Percentiles rank a stretch among this genome's conserved stretches.
Evolutionary conservation across 2,888 invertebrate species (phyloP).

Genomic region (Drosophila ustulata): DNA sequence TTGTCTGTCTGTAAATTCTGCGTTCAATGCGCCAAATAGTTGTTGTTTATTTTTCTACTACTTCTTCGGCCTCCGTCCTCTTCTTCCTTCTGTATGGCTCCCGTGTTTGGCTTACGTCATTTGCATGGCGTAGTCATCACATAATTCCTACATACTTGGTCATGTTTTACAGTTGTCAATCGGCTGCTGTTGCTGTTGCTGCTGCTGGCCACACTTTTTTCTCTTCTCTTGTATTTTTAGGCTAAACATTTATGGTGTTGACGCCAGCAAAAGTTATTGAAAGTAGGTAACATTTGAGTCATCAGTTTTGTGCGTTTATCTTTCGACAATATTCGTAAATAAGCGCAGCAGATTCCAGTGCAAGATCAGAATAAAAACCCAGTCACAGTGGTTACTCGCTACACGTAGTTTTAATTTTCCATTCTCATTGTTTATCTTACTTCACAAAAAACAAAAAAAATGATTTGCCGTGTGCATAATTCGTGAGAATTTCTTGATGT

Average conservation of each 20-base stretch:
- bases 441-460: slow-evolving; percentile 1
- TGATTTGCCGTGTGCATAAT: slow-evolving; percentile 41
- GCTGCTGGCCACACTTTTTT: slow-evolving; percentile 12
- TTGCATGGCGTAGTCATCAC: slow-evolving; percentile 41
- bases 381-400: slow-evolving; percentile 3
- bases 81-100: slow-evolving; percentile 37
- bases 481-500: slow-evolving; percentile 41
- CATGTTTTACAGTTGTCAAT: slow-evolving; percentile 78
- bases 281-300: slow-evolving; percentile 73
- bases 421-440: slow-evolving; percentile 12
- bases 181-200: slow-evolving; percentile 44
- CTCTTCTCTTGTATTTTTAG: background rate
- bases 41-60: slow-evolving; percentile 8
- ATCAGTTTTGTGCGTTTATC: slow-evolving; percentile 51
- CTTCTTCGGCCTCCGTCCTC: slow-evolving; percentile 21
- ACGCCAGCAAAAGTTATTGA: slow-evolving; percentile 59
- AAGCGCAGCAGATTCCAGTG: slow-evolving; percentile 19
- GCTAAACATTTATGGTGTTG: slow-evolving; percentile 40
- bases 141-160: slow-evolving; percentile 55
- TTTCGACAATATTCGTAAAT: slow-evolving; percentile 14
- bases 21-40: slow-evolving; percentile 29
- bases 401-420: background rate
- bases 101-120: slow-evolving; percentile 73
- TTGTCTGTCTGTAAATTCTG: slow-evolving; percentile 50
- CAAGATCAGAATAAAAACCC: slow-evolving; percentile 24